phyloP scores from a whole-genome alignment of 2,113 vertebrate genomes.

The Pterophyllum scalare region DNA sequence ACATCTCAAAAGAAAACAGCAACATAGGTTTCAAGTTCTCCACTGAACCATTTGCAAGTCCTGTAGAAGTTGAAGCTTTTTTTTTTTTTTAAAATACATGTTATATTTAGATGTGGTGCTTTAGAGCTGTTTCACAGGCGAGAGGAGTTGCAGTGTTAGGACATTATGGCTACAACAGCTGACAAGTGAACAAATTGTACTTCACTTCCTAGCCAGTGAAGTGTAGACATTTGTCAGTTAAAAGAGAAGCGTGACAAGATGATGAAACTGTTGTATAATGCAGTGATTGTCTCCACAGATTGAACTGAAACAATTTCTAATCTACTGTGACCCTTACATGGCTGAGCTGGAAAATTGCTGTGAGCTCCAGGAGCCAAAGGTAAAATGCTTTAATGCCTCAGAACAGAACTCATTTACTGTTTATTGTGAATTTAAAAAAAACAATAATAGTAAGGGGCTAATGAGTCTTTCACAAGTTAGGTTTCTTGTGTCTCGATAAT shows the following conservation, averaged over 20 bases:
- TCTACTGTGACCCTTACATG: slow-evolving; percentile 90
- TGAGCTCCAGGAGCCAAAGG: slow-evolving; percentile 84
- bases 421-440: neutral
- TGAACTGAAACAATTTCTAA: slow-evolving; percentile 88
- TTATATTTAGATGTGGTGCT: neutral
- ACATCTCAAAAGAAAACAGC: neutral
- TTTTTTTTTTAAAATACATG: neutral
- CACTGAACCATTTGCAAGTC: neutral
- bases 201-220: neutral
- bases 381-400: slow-evolving; percentile 68
- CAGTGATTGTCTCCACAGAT: slow-evolving; percentile 79
- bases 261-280: neutral
- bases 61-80: neutral
- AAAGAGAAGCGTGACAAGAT: neutral
- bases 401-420: neutral
- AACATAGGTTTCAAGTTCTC: neutral
- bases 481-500: neutral
- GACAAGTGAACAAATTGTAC: neutral
- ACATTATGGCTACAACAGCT: neutral
- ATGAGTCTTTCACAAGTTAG: no score
- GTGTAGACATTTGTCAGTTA: neutral
- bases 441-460: neutral
- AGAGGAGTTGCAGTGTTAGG: neutral
- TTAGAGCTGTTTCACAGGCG: neutral
- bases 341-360: slow-evolving; percentile 88